A percentile compares a stretch with the other conserved stretches of the same genome.
phyloP scores from a whole-genome alignment of 1,140 invertebrate species.

The Zaprionus inermis region DNA sequence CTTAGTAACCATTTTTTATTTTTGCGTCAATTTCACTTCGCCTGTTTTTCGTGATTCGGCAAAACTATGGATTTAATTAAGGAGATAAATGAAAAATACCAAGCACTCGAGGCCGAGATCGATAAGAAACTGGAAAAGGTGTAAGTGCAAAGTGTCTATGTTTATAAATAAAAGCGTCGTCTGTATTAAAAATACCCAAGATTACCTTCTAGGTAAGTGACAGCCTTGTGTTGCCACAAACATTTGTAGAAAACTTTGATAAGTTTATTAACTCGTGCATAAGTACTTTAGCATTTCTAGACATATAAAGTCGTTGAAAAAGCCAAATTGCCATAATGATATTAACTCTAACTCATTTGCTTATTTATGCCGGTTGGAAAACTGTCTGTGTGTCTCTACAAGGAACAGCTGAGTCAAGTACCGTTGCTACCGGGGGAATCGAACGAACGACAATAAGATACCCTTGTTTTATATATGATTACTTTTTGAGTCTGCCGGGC shows the following conservation, averaged over 20 bases:
- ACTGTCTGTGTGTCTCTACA: too few relatives aligned
- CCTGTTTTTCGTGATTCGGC: constrained; percentile 14
- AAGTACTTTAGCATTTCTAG: background rate
- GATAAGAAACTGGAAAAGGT: constrained; percentile 76
- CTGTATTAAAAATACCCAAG: background rate
- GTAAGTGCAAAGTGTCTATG: constrained; percentile 49
- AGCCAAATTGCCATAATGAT: background rate
- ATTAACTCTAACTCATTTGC: background rate
- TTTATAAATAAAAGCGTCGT: background rate
- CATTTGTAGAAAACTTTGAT: too few relatives aligned
- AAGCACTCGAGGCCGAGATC: constrained; percentile 73
- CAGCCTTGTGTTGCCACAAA: background rate
- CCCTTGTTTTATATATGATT: too few relatives aligned
- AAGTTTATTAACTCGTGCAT: background rate
- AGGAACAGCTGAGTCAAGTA: too few relatives aligned
- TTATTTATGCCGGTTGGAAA: background rate
- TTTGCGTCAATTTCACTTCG: constrained; percentile 21
- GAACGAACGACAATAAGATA: too few relatives aligned
- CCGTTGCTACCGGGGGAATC: too few relatives aligned
- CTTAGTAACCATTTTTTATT: constrained; percentile 51
- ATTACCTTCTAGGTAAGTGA: background rate
- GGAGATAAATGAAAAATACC: constrained; percentile 81
- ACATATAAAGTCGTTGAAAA: background rate
- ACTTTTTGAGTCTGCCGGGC: too few relatives aligned
- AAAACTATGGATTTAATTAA: constrained; percentile 76